phyloP scores from a whole-genome alignment of 2,797 vertebrate genomes.

The Pantherophis alleghaniensis region DNA sequence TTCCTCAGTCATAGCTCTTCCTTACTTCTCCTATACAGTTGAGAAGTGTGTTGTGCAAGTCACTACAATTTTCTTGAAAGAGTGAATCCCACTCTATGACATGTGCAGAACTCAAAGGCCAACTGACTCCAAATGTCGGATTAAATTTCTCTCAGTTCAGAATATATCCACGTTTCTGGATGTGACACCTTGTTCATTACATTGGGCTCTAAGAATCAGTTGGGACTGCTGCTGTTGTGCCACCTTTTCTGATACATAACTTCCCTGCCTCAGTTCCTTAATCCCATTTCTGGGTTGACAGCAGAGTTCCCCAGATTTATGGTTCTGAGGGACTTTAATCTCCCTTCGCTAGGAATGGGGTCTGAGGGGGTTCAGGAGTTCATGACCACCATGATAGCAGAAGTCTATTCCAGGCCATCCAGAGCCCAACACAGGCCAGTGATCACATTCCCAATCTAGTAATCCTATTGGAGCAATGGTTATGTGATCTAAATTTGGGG shows the following conservation, averaged over 20 bases:
- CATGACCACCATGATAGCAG: background rate
- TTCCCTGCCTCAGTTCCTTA: background rate
- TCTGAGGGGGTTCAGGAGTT: background rate
- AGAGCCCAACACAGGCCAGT: background rate
- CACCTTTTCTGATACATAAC: background rate
- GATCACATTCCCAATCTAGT: background rate
- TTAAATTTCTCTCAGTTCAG: background rate
- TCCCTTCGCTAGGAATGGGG: background rate
- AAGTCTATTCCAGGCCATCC: background rate
- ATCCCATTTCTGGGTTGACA: background rate
- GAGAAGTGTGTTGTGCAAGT: background rate
- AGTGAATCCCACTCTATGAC: background rate
- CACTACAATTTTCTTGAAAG: background rate
- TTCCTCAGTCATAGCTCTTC: conserved; percentile 26
- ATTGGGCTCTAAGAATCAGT: background rate
- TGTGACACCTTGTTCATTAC: background rate
- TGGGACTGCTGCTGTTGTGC: background rate
- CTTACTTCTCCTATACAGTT: background rate
- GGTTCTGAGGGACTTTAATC: background rate
- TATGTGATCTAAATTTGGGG: too few relatives aligned
- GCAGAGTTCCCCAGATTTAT: background rate
- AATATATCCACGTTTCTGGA: background rate
- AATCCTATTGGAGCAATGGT: too few relatives aligned
- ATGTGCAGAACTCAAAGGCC: background rate
- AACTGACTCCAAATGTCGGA: background rate